phyloP scores from a whole-genome alignment of 2,797 vertebrate species.

The Monodelphis domestica region DNA sequence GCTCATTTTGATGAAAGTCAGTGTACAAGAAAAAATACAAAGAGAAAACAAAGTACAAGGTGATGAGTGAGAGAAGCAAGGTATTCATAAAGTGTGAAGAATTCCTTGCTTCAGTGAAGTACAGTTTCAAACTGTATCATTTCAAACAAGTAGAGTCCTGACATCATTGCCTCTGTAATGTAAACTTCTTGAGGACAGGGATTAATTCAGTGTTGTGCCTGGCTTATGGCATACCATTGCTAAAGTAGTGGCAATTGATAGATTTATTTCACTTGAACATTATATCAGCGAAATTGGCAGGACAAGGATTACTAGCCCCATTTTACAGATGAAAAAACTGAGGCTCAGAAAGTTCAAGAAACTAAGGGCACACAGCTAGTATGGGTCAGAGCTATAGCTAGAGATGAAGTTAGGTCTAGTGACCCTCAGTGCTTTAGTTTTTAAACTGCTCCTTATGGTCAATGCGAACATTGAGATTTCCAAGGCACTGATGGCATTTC shows the following conservation, averaged over 20 bases:
- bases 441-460: not conserved
- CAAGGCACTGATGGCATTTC: not conserved
- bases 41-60: no score
- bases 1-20: slow-evolving; percentile 50
- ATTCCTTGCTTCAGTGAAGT: not conserved
- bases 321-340: slow-evolving; percentile 30
- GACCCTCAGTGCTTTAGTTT: not conserved
- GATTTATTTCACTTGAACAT: not conserved
- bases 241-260: not conserved
- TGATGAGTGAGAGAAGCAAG: no score
- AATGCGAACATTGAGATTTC: not conserved
- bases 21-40: no score
- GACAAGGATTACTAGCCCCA: not conserved
- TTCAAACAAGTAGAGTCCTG: not conserved
- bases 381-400: not conserved
- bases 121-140: no score
- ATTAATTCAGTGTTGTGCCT: not conserved
- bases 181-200: not conserved
- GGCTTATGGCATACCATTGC: not conserved
- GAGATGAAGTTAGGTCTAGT: not conserved
- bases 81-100: not conserved
- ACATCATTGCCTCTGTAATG: not conserved
- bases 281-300: not conserved
- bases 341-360: not conserved
- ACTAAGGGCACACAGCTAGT: not conserved